These are phyloP conservation scores for Coregonus clupeaformis DNA, from an alignment of 2,113 vertebrate genomes.

Conservation along the genomic window DNA sequence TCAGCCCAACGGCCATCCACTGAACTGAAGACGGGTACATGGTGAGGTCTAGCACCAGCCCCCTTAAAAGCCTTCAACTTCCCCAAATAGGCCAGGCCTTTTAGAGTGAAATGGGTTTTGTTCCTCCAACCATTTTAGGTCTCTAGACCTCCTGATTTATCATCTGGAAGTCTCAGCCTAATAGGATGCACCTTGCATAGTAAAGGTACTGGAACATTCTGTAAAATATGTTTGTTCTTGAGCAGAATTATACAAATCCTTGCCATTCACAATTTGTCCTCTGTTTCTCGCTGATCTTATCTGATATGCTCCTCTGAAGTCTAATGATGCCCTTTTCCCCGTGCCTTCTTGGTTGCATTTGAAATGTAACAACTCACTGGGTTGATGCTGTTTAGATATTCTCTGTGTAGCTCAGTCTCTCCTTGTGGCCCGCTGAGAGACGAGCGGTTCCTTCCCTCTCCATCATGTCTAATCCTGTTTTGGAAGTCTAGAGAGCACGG, in stretches of 20 bases:
- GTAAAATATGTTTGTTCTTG: background rate
- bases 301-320: background rate
- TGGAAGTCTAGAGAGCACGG: slow-evolving; percentile 2
- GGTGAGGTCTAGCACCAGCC: background rate
- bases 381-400: slow-evolving; percentile 19
- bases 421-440: background rate
- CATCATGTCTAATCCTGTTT: slow-evolving; percentile 15
- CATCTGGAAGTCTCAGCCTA: background rate
- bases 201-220: background rate
- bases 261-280: background rate
- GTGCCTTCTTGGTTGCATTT: background rate
- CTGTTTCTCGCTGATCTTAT: background rate
- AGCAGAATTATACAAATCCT: background rate
- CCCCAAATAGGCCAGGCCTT: slow-evolving; percentile 13
- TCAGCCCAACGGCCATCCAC: background rate
- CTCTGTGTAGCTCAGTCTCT: background rate
- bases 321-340: background rate
- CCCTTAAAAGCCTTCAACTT: slow-evolving; percentile 7
- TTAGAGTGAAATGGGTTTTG: slow-evolving; percentile 5
- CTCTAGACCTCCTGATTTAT: background rate
- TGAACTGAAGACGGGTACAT: background rate
- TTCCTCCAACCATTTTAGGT: background rate
- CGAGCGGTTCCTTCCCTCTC: background rate
- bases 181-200: background rate
- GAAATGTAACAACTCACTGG: background rate